Evolutionary conservation across 2,113 vertebrate species (phyloP).

Genomic region (Myotis lucifugus): DNA sequence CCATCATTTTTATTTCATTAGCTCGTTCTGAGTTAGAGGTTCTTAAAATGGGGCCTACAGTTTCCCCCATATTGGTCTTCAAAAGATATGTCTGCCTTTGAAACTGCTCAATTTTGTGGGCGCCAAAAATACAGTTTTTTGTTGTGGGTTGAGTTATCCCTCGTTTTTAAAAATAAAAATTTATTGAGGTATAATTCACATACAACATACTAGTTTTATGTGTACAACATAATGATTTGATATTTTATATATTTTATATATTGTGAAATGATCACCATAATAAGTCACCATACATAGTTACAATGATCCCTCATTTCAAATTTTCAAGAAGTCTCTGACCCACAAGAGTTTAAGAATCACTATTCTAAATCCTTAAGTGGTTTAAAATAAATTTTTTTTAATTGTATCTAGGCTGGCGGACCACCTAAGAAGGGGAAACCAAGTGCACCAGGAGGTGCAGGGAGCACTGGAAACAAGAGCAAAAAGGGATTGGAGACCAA

Average conservation of each 20-base stretch:
- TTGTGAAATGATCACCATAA: background rate
- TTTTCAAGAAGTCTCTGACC: background rate
- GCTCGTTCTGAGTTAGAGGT: constrained; percentile 39
- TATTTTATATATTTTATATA: background rate
- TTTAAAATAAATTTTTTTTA: background rate
- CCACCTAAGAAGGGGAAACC: constrained; percentile 92
- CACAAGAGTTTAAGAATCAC: background rate
- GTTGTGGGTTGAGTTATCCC: background rate
- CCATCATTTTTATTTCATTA: constrained; percentile 3
- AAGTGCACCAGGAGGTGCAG: constrained; percentile 71
- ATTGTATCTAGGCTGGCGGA: constrained; percentile 86
- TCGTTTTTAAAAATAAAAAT: background rate
- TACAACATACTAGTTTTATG: background rate
- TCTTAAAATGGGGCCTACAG: constrained; percentile 1
- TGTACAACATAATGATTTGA: background rate
- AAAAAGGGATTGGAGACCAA: constrained; percentile 92
- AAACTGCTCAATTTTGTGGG: constrained; percentile 25
- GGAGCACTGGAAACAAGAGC: constrained; percentile 86
- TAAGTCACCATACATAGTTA: background rate
- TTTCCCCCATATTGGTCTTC: background rate
- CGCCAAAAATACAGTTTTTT: background rate
- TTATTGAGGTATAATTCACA: background rate
- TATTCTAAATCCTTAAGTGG: constrained; percentile 38
- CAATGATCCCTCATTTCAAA: constrained; percentile 8
- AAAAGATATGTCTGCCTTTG: background rate